Evolutionary conservation across 2,888 invertebrate genomes (phyloP), one percentile per base, ranked within the genome.

Genomic region (Vanessa cardui): DNA sequence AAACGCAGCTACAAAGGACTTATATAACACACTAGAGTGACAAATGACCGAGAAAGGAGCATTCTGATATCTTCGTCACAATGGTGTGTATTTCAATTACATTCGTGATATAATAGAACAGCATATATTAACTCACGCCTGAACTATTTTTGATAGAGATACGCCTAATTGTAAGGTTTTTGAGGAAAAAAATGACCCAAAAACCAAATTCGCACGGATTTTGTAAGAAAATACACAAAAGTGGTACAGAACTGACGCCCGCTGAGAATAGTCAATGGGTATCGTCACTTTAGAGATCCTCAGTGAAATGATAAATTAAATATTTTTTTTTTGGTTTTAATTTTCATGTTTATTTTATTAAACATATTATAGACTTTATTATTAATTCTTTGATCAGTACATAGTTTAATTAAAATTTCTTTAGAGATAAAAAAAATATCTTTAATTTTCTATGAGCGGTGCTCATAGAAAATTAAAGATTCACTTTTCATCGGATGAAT

Each of bases 131-230:
- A 31, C 8, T 47, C 56, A 56, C 64, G 66, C 68, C 26, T 58
- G 58, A 44, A 39, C 33, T 56, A 39, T 21, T 39, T n/a, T 26
- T 12, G 20, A 68, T 64, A 49, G 12, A 52, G 45, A 21, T 15
- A 39, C 26, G 18, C 15, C 45, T 33, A 52, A 56, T 39, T 58
- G 45, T 8, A 9, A 47, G 58, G n/a, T 31, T 49, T 52, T 47
- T 44, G 3, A 6, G 44, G 47, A 72, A 75, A 69, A 73, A 71
- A 80, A 76, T 87, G 83, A 83, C 85, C 84, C 74, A 84, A 74
- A 86, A 83, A 86, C 86, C 84, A 78, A 83, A 80, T 83, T 85
- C 81, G 77, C 81, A 78, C 78, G 68, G 65, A 59, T 56, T 31
- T 52, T 6, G 0, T 39, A 2, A 58, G 52, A 63, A 73, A 76